Base-by-base conservation (phyloP, 2,113 vertebrate species). In the Dicentrarchus labrax region DNA sequence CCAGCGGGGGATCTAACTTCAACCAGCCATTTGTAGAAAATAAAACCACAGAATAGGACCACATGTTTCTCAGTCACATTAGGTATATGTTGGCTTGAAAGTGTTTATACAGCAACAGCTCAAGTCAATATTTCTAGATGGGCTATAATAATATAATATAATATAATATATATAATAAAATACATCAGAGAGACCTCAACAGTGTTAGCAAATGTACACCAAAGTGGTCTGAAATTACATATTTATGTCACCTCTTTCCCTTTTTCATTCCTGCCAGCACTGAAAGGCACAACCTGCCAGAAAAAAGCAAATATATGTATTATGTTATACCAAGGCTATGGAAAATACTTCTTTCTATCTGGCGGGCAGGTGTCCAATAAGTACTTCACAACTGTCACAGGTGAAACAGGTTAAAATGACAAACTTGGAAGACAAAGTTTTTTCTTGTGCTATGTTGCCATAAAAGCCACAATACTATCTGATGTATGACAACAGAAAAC, bases 51-150 rank as follows among this genome's bases (percentile, higher is more conserved):
- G 87, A 90, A 78, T 60, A 80, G 86, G 68, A 89, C 87, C 91
- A 92, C 86, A 90, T 92, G 92, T 91, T 92, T 78, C 76, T 62
- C 74, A 64, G 78, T 82, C 61, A 66, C 78, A 79, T 76, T 61
- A 83, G 72, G 85, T 88, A 79, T 72, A 88, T 69, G 72, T 80
- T n/a, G 73, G 64, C 53, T 76, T 65, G 8, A 47, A 75, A 56
- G 74, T 80, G 82, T 80, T 88, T 78, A 64, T 79, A 73, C 50
- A 75, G 78, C 65, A 84, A 36, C 72, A 79, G 76, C 51, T 76
- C 30, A 36, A 85, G 68, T 83, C 72, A 69, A 65, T 72, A 74
- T 83, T 83, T 83, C 60, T 70, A 77, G 36, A 76, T 53, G 78
- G 66, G 16, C 22, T 30, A 30, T 30, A 30, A 30, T 30, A 30